Base-by-base conservation (phyloP, 2,888 invertebrate genomes). In the Drosophila siamana region DNA sequence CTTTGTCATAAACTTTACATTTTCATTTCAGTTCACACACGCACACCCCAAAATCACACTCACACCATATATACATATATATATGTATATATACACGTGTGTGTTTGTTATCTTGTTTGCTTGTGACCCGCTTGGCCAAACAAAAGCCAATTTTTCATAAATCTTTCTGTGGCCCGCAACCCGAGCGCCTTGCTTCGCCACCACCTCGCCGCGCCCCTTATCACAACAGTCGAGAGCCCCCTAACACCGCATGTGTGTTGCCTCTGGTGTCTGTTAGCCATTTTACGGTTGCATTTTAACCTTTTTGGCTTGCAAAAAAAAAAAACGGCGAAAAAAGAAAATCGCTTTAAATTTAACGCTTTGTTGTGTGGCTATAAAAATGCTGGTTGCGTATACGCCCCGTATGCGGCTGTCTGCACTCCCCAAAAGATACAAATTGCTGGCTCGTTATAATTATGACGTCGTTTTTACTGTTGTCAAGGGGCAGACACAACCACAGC, bases 71-170 rank as follows among this genome's bases (percentile, higher is more conserved):
- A 15, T 9, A 33, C 16, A 44, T n/a, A n/a, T n/a, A n/a, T n/a
- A n/a, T n/a, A 52, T 28, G 43, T 22, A 15, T 9, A 33, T 15
- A 44, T 33, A 26, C 19, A 48, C 16, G 26, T 47, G 43, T 40
- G 38, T 56, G 40, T 44, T 57, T 69, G 79, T 79, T 83, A 83
- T 87, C 87, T 81, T 75, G 76, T 81, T 86, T 75, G 78, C 52
- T 65, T 77, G 71, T 60, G 78, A 65, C 65, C 76, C 72, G 72
- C 67, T 68, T 72, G 77, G 57, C 80, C 77, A 79, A 68, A 79
- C 76, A 68, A 81, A 84, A 81, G 87, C 76, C 87, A 84, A 87
- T 83, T 85, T 83, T 87, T 81, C 87, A 87, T 87, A 83, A 83
- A 83, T 87, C 87, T 87, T 76, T 73, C 69, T 36, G 38, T 11